phyloP scores from a whole-genome alignment of 1,140 invertebrate genomes.

The Ridgeia piscesae region DNA sequence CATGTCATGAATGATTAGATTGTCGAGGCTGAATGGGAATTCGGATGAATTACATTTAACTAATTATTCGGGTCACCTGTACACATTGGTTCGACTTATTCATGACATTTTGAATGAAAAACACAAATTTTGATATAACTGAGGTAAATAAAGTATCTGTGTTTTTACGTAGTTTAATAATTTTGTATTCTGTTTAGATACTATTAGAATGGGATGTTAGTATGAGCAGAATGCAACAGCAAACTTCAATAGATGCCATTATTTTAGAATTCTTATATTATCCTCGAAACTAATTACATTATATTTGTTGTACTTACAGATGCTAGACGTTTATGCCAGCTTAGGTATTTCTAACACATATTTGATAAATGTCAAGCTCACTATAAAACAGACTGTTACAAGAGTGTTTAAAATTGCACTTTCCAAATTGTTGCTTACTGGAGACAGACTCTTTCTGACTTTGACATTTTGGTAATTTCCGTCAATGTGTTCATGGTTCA shows the following conservation, averaged over 20 bases:
- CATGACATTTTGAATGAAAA: neutral
- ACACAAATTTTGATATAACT: neutral
- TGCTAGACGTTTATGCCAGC: neutral
- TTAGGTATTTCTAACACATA: neutral
- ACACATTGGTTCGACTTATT: neutral
- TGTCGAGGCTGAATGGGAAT: too few species aligned
- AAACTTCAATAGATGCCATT: too few species aligned
- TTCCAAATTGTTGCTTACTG: neutral
- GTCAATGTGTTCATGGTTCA: neutral
- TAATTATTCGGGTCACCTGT: too few species aligned
- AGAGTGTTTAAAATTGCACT: neutral
- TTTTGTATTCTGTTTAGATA: neutral
- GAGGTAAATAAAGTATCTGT: neutral
- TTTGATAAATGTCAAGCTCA: neutral
- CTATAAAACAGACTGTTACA: neutral
- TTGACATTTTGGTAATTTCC: neutral
- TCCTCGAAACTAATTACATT: neutral
- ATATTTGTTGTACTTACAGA: neutral
- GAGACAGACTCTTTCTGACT: neutral
- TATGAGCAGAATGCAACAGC: too few species aligned
- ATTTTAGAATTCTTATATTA: too few species aligned
- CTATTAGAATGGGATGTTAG: too few species aligned
- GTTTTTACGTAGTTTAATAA: too few species aligned
- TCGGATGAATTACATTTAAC: too few species aligned
- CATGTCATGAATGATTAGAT: too few species aligned